Percentiles rank a stretch among this genome's conserved stretches.
Evolutionary conservation across 2,113 vertebrate species (phyloP).

Genomic region (Planiliza haematocheilus): DNA sequence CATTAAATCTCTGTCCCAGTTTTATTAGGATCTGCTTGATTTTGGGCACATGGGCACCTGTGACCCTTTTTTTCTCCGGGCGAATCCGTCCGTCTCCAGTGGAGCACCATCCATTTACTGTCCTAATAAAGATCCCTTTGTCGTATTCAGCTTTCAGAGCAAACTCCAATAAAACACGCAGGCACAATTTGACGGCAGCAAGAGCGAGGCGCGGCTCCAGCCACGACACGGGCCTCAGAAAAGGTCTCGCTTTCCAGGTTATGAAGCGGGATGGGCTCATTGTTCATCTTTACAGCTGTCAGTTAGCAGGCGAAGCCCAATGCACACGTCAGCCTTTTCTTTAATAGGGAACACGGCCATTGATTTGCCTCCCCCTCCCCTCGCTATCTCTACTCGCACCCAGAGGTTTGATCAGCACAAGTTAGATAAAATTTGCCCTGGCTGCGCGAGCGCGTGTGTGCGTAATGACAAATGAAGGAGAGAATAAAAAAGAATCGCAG

Average conservation of each 20-base stretch:
- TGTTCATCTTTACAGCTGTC: conserved; percentile 78
- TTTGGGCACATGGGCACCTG: conserved; percentile 50
- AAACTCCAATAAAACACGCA: conserved; percentile 44
- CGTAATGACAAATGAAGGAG: conserved; percentile 47
- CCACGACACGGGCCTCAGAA: conserved; percentile 14
- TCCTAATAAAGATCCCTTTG: conserved; percentile 54
- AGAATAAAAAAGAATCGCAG: not conserved
- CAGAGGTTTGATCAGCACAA: conserved; percentile 59
- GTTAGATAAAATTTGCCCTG: conserved; percentile 47
- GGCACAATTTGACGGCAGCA: conserved; percentile 14
- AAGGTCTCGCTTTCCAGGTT: conserved; percentile 62
- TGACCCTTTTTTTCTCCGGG: conserved; percentile 39
- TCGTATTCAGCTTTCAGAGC: conserved; percentile 47
- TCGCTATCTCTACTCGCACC: conserved; percentile 44
- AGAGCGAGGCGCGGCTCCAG: conserved; percentile 11
- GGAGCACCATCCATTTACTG: conserved; percentile 52
- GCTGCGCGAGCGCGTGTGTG: conserved; percentile 29
- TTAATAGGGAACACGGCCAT: conserved; percentile 75
- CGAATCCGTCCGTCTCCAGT: conserved; percentile 14
- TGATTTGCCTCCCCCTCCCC: conserved; percentile 61
- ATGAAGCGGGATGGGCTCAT: conserved; percentile 65
- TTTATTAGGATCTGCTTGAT: conserved; percentile 47
- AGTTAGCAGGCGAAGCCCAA: conserved; percentile 61
- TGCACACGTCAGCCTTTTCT: conserved; percentile 70
- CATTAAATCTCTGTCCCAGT: conserved; percentile 44